These are phyloP conservation scores for Rotaria socialis DNA, from an alignment of 2,888 invertebrate genomes.

Conservation along the genomic window DNA sequence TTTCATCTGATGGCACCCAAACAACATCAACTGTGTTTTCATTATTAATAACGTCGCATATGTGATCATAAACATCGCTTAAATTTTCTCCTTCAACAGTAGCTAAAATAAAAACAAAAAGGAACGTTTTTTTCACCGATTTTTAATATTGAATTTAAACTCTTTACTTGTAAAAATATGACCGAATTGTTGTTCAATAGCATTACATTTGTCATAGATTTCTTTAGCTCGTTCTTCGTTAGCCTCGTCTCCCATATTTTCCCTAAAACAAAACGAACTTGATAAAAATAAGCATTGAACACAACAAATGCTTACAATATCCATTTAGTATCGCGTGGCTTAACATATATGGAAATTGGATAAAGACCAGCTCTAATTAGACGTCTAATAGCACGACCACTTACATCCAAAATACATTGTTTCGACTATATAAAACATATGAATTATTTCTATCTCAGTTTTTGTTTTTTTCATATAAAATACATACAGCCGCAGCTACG, in stretches of 20 bases:
- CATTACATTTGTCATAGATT: slow-evolving; percentile 39
- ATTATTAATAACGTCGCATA: neutral
- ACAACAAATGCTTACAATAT: slow-evolving; percentile 39
- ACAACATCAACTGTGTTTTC: neutral
- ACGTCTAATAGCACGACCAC: slow-evolving; percentile 97
- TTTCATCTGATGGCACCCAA: slow-evolving; percentile 1
- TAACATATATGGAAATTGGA: slow-evolving; percentile 95
- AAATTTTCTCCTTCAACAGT: neutral
- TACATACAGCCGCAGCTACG: slow-evolving; percentile 70
- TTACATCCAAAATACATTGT: slow-evolving; percentile 98
- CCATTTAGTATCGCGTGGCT: slow-evolving; percentile 64
- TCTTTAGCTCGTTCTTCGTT: slow-evolving; percentile 41
- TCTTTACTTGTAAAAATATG: slow-evolving; percentile 40
- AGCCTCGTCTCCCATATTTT: slow-evolving; percentile 34
- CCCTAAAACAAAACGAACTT: neutral
- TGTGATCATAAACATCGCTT: neutral
- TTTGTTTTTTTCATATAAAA: neutral
- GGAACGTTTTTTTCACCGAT: neutral
- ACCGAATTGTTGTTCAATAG: slow-evolving; percentile 39
- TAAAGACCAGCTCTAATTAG: slow-evolving; percentile 94
- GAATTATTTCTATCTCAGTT: too few species aligned
- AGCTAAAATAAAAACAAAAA: neutral
- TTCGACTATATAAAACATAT: slow-evolving; percentile 67
- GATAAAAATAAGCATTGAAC: neutral
- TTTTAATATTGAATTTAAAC: too few species aligned